A percentile compares a stretch with the other conserved stretches of the same genome.
Evolutionary conservation across 2,888 invertebrate species (phyloP).

Genomic region (Cheilosia vulpina): DNA sequence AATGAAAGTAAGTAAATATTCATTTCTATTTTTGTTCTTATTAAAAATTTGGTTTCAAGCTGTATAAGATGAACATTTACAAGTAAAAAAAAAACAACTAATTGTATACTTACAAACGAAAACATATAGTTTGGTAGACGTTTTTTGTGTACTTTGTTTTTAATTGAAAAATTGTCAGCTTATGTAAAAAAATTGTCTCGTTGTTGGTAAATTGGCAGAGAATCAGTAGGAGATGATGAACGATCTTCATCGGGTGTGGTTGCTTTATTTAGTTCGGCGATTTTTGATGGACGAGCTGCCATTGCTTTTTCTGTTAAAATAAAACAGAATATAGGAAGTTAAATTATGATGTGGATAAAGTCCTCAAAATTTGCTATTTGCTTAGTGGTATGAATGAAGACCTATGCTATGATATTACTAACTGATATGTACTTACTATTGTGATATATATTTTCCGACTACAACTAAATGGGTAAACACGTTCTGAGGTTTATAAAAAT

Average conservation of each 20-base stretch:
- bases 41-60: slow-evolving; percentile 62
- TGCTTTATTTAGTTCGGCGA: slow-evolving; percentile 82
- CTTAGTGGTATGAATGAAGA: background rate
- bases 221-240: slow-evolving; percentile 87
- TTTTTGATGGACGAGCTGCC: slow-evolving; percentile 87
- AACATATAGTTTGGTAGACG: slow-evolving; percentile 29
- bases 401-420: slow-evolving; percentile 6
- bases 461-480: background rate
- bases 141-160: slow-evolving; percentile 5
- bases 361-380: background rate
- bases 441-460: slow-evolving; percentile 31
- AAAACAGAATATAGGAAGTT: slow-evolving; percentile 40
- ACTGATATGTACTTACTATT: slow-evolving; percentile 54
- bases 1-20: slow-evolving; percentile 24
- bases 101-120: slow-evolving; percentile 49
- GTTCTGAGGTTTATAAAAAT: background rate
- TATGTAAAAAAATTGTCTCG: slow-evolving; percentile 92
- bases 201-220: slow-evolving; percentile 93
- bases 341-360: background rate
- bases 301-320: slow-evolving; percentile 88
- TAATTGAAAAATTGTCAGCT: slow-evolving; percentile 71
- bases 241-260: slow-evolving; percentile 87
- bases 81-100: slow-evolving; percentile 40
- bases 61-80: slow-evolving; percentile 56
- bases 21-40: slow-evolving; percentile 9